Conservation (phyloP, 1,140 invertebrate species). For the Lepidotrigona ventralis region DNA sequence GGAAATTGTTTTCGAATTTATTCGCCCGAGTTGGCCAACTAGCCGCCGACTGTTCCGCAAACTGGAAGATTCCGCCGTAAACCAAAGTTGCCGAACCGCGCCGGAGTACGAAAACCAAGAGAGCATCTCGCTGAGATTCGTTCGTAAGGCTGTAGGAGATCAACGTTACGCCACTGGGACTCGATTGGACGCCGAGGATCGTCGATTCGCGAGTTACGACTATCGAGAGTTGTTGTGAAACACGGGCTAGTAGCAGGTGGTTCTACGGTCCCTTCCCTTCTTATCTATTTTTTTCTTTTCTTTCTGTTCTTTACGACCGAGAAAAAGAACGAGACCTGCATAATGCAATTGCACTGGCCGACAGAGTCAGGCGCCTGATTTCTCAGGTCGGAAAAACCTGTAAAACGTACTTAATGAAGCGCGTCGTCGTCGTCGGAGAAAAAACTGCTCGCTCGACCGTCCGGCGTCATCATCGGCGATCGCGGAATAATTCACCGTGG, state of each 20-base stretch:
- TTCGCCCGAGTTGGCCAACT: neutral
- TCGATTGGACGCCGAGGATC: neutral
- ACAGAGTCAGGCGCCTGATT: conserved; percentile 34
- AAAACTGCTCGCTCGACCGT: neutral
- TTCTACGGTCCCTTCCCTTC: conserved; percentile 36
- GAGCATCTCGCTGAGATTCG: neutral
- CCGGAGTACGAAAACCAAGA: neutral
- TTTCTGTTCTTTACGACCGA: conserved; percentile 32
- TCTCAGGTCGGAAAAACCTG: neutral
- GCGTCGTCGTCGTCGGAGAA: neutral
- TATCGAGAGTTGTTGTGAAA: conserved; percentile 24
- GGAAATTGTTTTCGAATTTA: neutral
- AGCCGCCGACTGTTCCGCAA: too few relatives aligned
- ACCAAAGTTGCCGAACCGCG: neutral
- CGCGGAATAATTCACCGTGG: conserved; percentile 24
- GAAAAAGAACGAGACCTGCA: conserved; percentile 49
- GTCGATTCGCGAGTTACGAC: conserved; percentile 45
- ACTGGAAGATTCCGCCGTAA: too few relatives aligned
- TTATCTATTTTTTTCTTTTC: neutral
- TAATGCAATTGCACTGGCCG: conserved; percentile 44
- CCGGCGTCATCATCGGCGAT: neutral
- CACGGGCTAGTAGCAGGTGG: conserved; percentile 51
- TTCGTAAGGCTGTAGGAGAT: conserved; percentile 7
- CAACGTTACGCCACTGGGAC: conserved; percentile 18
- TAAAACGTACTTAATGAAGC: conserved; percentile 36